Conservation (phyloP, 2,797 vertebrate species). For the Morelia viridis region DNA sequence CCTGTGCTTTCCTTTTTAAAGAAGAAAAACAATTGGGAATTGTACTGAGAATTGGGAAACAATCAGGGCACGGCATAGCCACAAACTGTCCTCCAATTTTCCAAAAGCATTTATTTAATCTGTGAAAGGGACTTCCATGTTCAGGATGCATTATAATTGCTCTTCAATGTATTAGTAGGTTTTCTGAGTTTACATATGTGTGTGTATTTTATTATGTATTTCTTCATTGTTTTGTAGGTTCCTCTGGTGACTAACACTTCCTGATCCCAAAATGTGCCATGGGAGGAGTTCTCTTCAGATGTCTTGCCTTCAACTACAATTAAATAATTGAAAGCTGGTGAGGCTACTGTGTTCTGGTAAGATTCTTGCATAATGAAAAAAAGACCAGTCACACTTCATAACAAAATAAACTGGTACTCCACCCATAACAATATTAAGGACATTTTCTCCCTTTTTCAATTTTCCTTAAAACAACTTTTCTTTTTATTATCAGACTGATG, state of each 20-base stretch:
- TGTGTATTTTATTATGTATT: background rate
- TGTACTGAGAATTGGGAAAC: background rate
- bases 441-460: background rate
- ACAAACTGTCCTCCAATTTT: background rate
- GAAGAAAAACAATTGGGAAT: background rate
- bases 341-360: background rate
- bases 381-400: background rate
- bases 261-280: background rate
- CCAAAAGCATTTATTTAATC: background rate
- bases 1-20: background rate
- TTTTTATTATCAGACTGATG: background rate
- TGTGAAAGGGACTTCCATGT: background rate
- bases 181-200: background rate
- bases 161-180: background rate
- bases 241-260: background rate
- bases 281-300: background rate
- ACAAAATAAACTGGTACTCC: background rate
- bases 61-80: background rate
- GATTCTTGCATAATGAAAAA: background rate
- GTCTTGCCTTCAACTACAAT: background rate
- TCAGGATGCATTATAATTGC: background rate
- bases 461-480: background rate
- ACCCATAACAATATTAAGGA: background rate
- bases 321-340: background rate
- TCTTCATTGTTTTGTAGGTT: background rate